Base-by-base conservation (phyloP, 2,888 invertebrate genomes). In the Cantharis lateralis region DNA sequence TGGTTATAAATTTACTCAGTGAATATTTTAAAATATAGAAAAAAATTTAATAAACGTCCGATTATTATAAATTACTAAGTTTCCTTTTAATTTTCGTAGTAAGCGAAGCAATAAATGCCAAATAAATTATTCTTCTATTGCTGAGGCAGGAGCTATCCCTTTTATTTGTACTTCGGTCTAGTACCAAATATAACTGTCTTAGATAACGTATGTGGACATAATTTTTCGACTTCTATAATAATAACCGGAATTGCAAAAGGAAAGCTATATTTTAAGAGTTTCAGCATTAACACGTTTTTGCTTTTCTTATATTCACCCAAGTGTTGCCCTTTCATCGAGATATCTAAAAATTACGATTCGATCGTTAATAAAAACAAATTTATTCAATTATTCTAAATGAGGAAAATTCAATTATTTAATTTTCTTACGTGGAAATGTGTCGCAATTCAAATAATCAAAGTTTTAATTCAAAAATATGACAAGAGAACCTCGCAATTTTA, bases 61-160 rank as follows among this genome's bases (percentile, higher is more conserved):
- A 73, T 76, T 76, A 76, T 73, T 76, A 64, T 76, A 71, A 68
- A 71, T 74, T 74, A 71, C 62, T 32, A 48, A 74, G 69, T 74
- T 28, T 84, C 85, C 61, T 75, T 75, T 78, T 78, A 75, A 78
- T 75, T 78, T 78, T 72, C 66, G 74, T 69, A 72, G 72, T 69
- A 70, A 72, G 72, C 75, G 72, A 70, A 32, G 75, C 70, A 78
- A 78, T 78, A 78, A 78, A 72, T 72, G 78, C 18, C 75, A 74
- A 75, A 78, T 75, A 78, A 75, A 78, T 78, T 78, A 78, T 78
- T 78, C 75, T 78, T 73, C 75, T 72, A 78, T 75, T 78, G 75
- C 78, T 70, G 72, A 78, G 75, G 70, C 72, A 73, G 78, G 18
- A 32, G 64, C 64, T 66, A 18, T 70, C 66, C 28, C 75, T 70